Evolutionary conservation across 2,113 vertebrate genomes (phyloP).

Genomic region (Calypte anna): DNA sequence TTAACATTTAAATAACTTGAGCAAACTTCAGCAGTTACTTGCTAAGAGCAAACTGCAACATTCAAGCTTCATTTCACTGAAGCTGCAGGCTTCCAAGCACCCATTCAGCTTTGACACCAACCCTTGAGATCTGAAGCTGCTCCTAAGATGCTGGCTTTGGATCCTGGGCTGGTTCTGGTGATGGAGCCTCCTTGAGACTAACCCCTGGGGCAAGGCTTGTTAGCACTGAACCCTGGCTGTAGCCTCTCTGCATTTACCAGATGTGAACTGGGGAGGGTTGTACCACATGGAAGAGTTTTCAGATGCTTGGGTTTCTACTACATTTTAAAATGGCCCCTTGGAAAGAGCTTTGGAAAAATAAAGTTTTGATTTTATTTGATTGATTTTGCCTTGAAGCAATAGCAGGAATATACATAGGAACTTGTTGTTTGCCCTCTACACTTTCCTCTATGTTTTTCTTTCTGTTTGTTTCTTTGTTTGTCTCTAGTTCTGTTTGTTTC

Average conservation of each 20-base stretch:
- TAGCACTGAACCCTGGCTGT: background rate
- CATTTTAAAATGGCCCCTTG: background rate
- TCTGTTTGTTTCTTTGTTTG: no score
- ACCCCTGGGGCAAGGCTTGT: background rate
- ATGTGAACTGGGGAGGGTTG: background rate
- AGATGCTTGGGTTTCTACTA: background rate
- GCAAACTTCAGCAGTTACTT: background rate
- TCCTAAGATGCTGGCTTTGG: background rate
- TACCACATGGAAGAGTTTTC: background rate
- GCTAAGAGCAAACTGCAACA: background rate
- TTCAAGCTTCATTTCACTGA: background rate
- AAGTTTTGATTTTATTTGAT: background rate
- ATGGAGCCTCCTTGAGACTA: background rate
- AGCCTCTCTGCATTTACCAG: background rate
- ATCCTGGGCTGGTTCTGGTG: background rate
- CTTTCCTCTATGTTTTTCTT: background rate
- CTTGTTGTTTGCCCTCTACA: background rate
- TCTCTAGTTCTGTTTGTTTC: no score
- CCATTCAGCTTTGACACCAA: background rate
- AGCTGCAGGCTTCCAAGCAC: background rate
- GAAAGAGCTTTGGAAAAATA: background rate
- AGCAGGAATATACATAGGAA: background rate
- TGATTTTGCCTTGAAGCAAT: background rate
- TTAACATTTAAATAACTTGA: background rate
- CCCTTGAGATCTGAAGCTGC: background rate